Evolutionary conservation across 2,113 vertebrate species (phyloP).

Genomic region (Sula dactylatra): DNA sequence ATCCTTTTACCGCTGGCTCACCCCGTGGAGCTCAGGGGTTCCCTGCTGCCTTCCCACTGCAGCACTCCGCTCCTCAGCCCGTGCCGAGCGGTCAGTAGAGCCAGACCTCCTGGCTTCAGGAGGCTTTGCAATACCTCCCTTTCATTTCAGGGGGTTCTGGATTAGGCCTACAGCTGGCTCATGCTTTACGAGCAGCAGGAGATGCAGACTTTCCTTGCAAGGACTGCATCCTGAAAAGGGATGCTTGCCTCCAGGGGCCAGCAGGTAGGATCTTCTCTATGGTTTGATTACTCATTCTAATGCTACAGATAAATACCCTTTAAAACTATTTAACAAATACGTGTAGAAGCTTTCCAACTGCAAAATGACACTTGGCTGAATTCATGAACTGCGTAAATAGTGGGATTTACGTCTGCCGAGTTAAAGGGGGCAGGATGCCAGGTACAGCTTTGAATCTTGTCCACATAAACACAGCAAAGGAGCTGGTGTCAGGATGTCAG

Average conservation of each 20-base stretch:
- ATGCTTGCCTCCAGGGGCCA: background rate
- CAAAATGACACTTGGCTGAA: background rate
- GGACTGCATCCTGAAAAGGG: background rate
- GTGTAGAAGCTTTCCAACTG: background rate
- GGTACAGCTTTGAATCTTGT: no score
- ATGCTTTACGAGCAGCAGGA: background rate
- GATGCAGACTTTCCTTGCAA: no score
- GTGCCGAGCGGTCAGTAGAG: rapidly evolving
- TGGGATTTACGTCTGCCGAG: background rate
- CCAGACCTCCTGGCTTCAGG: background rate
- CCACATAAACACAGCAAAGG: background rate
- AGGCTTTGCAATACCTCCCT: background rate
- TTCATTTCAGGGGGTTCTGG: background rate
- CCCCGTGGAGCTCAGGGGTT: rapidly evolving
- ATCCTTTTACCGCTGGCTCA: background rate
- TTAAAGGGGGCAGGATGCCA: background rate
- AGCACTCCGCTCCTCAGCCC: rapidly evolving
- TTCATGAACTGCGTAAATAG: background rate
- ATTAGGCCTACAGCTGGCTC: background rate
- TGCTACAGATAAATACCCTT: background rate
- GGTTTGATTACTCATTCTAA: background rate
- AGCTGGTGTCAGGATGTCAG: background rate
- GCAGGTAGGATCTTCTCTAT: background rate
- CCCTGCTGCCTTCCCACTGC: no score
- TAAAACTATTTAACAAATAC: background rate